phyloP scores from a whole-genome alignment of 30 jellyfish, hydroid and myxozoan species.

The Morbakka virulenta region DNA sequence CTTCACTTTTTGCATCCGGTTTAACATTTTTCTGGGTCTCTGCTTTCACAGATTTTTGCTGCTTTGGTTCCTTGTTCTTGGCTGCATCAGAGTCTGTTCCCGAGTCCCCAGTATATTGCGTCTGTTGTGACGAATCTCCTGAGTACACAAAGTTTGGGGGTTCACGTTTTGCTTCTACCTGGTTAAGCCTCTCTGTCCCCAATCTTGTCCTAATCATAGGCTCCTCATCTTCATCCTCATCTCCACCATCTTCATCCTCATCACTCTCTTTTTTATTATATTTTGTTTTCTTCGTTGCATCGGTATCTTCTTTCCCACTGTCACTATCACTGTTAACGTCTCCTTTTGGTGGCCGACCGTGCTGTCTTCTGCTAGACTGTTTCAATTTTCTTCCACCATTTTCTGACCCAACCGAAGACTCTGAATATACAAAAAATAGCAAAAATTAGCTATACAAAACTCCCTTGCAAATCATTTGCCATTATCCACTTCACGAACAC shows the following conservation, averaged over 20 bases:
- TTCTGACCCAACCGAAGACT: not conserved
- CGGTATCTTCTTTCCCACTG: conserved; percentile 80
- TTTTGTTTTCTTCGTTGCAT: conserved; percentile 4
- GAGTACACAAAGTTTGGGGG: not conserved
- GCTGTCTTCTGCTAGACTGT: not conserved
- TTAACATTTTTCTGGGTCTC: not conserved
- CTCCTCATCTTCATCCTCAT: conserved; percentile 15
- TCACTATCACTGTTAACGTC: conserved; percentile 55
- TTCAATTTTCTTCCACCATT: not conserved
- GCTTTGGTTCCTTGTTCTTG: not conserved
- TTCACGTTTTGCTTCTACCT: not conserved
- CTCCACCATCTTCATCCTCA: conserved; percentile 1
- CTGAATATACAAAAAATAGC: not conserved
- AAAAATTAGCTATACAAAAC: no score
- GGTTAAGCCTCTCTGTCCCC: not conserved
- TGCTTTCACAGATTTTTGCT: not conserved
- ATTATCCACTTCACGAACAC: no score
- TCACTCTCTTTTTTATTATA: not conserved
- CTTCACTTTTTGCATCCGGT: not conserved
- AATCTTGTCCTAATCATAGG: not conserved
- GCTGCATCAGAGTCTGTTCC: not conserved
- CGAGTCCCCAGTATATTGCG: not conserved
- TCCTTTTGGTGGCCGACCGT: not conserved
- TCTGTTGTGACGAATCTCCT: not conserved
- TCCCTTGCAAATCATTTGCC: no score